Conservation (phyloP, 64 coral and sea anemone species). For the Montipora foliosa region DNA sequence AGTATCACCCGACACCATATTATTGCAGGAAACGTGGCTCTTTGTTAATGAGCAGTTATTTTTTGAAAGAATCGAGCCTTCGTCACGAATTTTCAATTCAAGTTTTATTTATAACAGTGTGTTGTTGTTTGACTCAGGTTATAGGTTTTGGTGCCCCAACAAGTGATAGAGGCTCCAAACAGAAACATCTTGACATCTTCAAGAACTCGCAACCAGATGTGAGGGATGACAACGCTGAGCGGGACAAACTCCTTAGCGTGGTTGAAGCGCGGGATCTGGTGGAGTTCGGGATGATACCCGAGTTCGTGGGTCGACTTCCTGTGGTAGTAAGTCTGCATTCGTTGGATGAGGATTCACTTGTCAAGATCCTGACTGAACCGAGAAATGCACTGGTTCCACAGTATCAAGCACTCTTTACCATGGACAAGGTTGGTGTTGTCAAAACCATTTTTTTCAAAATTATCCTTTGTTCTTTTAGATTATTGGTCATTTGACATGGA, state of each 20-base stretch:
- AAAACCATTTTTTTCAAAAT: background rate
- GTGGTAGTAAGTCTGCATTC: constrained; percentile 93
- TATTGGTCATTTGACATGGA: too few species aligned
- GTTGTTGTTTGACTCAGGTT: constrained; percentile 60
- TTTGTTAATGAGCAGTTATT: too few species aligned
- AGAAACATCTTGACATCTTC: constrained; percentile 89
- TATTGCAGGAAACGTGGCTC: too few species aligned
- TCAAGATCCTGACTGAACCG: constrained; percentile 91
- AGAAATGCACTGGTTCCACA: constrained; percentile 94
- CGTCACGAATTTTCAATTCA: too few species aligned
- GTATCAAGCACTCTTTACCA: constrained; percentile 92
- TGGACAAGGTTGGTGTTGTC: constrained; percentile 85
- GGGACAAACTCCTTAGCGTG: constrained; percentile 76
- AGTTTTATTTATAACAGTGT: background rate
- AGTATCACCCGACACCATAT: too few species aligned
- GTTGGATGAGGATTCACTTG: constrained; percentile 81
- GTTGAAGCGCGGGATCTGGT: constrained; percentile 94
- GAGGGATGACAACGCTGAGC: constrained; percentile 92
- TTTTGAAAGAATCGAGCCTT: too few species aligned
- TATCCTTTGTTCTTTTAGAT: too few species aligned
- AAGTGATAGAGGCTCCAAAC: constrained; percentile 51
- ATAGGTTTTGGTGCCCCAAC: constrained; percentile 90
- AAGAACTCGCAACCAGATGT: constrained; percentile 77
- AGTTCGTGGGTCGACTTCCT: constrained; percentile 96
- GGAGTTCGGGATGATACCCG: constrained; percentile 98